These are phyloP conservation scores for Drosophila littoralis DNA, from an alignment of 1,140 invertebrate genomes.

Conservation along the genomic window DNA sequence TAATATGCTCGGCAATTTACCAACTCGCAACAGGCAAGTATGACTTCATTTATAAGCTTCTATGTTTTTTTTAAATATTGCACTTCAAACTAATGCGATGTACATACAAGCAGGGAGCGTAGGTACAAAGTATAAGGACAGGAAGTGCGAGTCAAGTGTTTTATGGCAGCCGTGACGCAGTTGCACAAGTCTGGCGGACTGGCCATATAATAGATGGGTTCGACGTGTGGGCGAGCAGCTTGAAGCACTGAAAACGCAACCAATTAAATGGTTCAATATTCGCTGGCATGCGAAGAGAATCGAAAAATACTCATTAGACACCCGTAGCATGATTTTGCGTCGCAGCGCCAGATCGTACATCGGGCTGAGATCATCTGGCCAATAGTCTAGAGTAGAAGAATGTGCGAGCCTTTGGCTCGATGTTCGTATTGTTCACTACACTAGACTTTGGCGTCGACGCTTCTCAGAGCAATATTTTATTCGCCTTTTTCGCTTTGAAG, in stretches of 20 bases:
- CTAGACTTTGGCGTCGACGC: conserved; percentile 10
- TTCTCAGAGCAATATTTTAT: conserved; percentile 44
- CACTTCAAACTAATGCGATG: not conserved
- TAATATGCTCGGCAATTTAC: not conserved
- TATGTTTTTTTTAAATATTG: too few relatives aligned
- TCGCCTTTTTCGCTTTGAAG: conserved; percentile 56
- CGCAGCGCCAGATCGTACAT: conserved; percentile 48
- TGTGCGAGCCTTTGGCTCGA: conserved; percentile 7
- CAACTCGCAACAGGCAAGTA: too few relatives aligned
- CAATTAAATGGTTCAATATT: conserved; percentile 43
- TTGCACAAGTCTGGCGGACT: conserved; percentile 27
- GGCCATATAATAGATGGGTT: conserved; percentile 11
- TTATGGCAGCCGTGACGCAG: conserved; percentile 32
- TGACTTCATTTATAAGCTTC: not conserved
- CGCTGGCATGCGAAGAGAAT: conserved; percentile 33
- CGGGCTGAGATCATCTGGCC: conserved; percentile 67
- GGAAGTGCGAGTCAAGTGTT: conserved; percentile 32
- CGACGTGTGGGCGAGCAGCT: conserved; percentile 19
- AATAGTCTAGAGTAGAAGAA: conserved; percentile 1
- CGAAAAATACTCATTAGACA: conserved; percentile 36
- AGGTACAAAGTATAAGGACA: conserved; percentile 2
- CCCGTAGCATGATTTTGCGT: conserved; percentile 41
- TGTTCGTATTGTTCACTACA: conserved; percentile 57
- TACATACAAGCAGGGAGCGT: conserved; percentile 1
- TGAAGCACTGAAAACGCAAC: conserved; percentile 23